Evolutionary conservation across 2,888 invertebrate genomes (phyloP), one percentile per base, ranked within the genome.

Genomic region (Netelia virgata): DNA sequence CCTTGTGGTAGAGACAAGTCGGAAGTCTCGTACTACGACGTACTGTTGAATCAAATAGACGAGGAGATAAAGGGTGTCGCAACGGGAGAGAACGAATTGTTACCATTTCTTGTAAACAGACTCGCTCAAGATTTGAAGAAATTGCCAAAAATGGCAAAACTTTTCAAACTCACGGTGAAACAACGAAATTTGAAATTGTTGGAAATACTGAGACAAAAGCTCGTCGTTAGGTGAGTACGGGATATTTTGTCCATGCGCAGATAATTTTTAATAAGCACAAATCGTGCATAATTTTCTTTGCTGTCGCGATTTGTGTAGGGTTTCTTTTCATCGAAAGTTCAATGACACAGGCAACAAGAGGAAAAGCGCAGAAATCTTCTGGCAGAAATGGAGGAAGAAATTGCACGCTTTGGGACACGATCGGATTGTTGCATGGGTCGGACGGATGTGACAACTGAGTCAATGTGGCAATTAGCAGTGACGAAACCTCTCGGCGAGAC

Each of bases 1-100:
- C 55, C 86, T n/a, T 85, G 87, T 23, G 86, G 87, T 6, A 74
- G 75, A 69, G 77, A 85, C 36, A 79, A 92, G 84, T 89, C 91
- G 77, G 94, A 94, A 43, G 78, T 94, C 5, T 91, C 93, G 0
- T 94, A 94, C 86, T 94, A 94, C 86, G 93, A 94, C 64, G 91
- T 92, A 2, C 86, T 94, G n/a, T 70, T 94, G 80, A 91, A 92
- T 85, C 94, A 94, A 86, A 94, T 94, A 59, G 92, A 92, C 55
- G 93, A 93, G 80, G 94, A 94, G 89, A 88, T 94, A n/a, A 94
- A 92, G 82, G 94, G 94, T 47, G 73, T 82, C 11, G 81, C 78
- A 20, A 78, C 84, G 14, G 77, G 83, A 10, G 85, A 88, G 59
- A 87, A 88, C 69, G 86, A 87, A 76, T 76, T 88, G 55, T 83